phyloP scores from a whole-genome alignment of 2,113 vertebrate genomes.

The Apeltes quadracus region DNA sequence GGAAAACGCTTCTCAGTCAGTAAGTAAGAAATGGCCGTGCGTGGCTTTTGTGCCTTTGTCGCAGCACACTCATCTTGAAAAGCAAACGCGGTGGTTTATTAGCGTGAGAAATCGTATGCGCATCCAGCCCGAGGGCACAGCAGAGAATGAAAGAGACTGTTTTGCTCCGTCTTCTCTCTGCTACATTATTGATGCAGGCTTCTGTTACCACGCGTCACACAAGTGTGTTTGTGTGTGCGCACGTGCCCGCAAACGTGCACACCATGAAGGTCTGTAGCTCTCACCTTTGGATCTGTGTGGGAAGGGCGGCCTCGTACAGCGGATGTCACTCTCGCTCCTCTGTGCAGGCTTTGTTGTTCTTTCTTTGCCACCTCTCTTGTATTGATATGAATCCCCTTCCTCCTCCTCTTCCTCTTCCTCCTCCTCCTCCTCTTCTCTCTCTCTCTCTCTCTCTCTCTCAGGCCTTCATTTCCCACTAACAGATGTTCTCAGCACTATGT shows the following conservation, averaged over 20 bases:
- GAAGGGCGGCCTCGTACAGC: conserved; percentile 29
- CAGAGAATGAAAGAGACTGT: conserved; percentile 50
- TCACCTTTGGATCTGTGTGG: conserved; percentile 47
- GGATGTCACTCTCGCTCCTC: conserved; percentile 34
- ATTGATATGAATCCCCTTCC: conserved; percentile 31
- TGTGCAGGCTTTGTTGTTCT: conserved; percentile 25
- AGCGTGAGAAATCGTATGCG: conserved; percentile 56
- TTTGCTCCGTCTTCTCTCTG: conserved; percentile 50
- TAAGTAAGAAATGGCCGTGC: conserved; percentile 31
- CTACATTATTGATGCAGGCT: conserved; percentile 72
- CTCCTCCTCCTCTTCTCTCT: conserved; percentile 27
- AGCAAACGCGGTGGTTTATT: conserved; percentile 60
- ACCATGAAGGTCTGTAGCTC: conserved; percentile 50
- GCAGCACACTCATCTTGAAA: conserved; percentile 45
- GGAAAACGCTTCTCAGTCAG: conserved; percentile 25
- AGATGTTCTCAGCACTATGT: conserved; percentile 75
- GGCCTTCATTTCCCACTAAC: conserved; percentile 64
- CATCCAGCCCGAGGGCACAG: conserved; percentile 52
- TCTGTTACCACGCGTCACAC: conserved; percentile 49
- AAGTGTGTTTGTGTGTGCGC: conserved; percentile 38
- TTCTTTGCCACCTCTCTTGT: conserved; percentile 13
- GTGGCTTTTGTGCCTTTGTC: conserved; percentile 26
- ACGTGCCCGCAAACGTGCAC: conserved; percentile 14
- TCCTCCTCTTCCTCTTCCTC: conserved; percentile 27
- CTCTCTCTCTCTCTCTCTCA: conserved; percentile 45